phyloP scores from a whole-genome alignment of 2,888 invertebrate species.

The Coelinius sp. region DNA sequence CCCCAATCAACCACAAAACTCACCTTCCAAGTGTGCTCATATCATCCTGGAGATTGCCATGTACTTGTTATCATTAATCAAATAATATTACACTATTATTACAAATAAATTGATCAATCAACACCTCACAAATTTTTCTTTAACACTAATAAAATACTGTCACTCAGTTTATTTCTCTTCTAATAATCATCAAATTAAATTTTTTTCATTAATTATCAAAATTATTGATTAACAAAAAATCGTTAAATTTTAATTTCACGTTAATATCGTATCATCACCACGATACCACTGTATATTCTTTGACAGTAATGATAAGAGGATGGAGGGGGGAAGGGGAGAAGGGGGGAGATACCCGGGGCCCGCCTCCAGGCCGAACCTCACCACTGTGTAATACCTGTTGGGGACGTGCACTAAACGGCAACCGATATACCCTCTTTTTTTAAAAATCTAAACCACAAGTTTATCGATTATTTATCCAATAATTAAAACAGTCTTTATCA shows the following conservation, averaged over 20 bases:
- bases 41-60: constrained; percentile 62
- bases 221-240: neutral
- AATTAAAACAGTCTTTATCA: too few relatives aligned
- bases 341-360: neutral
- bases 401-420: neutral
- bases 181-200: neutral
- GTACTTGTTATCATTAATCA: constrained; percentile 3
- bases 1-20: constrained; percentile 50
- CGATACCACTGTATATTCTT: neutral
- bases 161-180: neutral
- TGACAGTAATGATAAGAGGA: too few relatives aligned
- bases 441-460: too few relatives aligned
- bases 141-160: neutral
- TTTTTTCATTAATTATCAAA: neutral
- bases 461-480: too few relatives aligned
- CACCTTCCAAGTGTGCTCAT: constrained; percentile 70
- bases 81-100: constrained; percentile 21
- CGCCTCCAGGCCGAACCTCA: constrained; percentile 30
- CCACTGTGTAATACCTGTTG: constrained; percentile 20
- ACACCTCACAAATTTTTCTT: constrained; percentile 33
- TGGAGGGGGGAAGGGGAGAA: neutral
- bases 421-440: neutral
- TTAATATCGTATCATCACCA: neutral
- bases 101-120: constrained; percentile 24
- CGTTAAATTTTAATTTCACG: neutral